Evolutionary conservation across 2,113 vertebrate genomes (phyloP), one percentile per base, ranked within the genome.

Genomic region (Thunnus maccoyii): DNA sequence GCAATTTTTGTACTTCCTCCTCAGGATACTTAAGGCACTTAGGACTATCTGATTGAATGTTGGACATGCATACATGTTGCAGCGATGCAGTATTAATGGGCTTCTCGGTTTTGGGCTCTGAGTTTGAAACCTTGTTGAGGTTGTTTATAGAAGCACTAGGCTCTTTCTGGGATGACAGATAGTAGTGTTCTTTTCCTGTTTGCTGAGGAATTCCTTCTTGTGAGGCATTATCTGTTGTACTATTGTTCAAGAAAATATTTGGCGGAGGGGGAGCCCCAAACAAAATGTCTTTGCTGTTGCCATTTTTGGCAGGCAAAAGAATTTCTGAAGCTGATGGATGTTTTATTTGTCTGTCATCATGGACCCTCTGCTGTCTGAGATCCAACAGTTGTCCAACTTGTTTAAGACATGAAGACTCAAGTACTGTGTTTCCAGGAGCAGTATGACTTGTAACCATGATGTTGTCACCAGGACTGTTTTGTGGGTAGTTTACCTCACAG

Each of bases 241-340:
- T 79, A 47, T 81, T 50, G 2, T 82, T 86, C 7, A 88, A 55
- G 52, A 72, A 68, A 64, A 76, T 76, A 80, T 75, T 74, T 72
- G 72, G 67, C 56, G 77, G 79, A 18, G 63, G 60, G 60, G 65
- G 71, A 67, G 58, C 36, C 46, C 60, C 64, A 22, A 47, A 88
- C 18, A 80, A 64, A 80, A 63, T 5, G 18, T 80, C 81, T 58
- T 80, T 84, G 51, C 82, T 56, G 88, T 79, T 92, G 77, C 83
- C 71, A 74, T 74, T 90, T 92, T 91, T 89, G 67, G 81, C 80
- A 80, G 93, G 85, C 60, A 93, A 75, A 75, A 88, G 54, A 32
- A 89, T 25, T 80, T 93, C 85, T 62, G 91, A 90, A 64, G 93
- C 92, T 72, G 82, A 75, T 55, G 78, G 78, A 77, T 93, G 91